These are phyloP conservation scores for Scolopax rusticola DNA, from an alignment of 2,797 vertebrate genomes.

Conservation along the genomic window DNA sequence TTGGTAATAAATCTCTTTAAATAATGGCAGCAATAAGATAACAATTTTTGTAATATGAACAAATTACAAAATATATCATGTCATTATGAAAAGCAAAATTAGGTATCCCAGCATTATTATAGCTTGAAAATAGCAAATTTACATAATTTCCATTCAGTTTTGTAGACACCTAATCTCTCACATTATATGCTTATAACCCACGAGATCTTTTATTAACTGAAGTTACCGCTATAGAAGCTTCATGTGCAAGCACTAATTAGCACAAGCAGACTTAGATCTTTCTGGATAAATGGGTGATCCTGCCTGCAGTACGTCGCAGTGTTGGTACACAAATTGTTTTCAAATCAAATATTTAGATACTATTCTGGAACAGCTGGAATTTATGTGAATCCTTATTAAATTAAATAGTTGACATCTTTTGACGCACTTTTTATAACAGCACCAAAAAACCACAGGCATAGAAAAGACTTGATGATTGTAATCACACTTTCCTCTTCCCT, in stretches of 20 bases:
- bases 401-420: conserved; percentile 45
- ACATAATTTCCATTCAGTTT: not conserved
- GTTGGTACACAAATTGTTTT: conserved; percentile 1
- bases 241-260: conserved; percentile 3
- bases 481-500: not conserved
- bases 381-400: conserved; percentile 14
- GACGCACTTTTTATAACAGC: not conserved
- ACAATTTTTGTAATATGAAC: not conserved
- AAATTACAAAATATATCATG: not conserved
- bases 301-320: not conserved
- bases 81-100: not conserved
- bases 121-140: not conserved
- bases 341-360: conserved; percentile 61
- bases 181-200: not conserved
- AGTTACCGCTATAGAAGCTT: not conserved
- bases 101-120: not conserved
- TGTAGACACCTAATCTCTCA: not conserved
- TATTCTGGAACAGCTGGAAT: conserved; percentile 54
- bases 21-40: not conserved
- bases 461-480: not conserved
- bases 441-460: not conserved
- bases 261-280: not conserved
- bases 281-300: not conserved
- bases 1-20: not conserved
- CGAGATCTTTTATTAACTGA: not conserved